Conservation (phyloP, 2,113 vertebrate genomes). For the Sebastes schlegelii region DNA sequence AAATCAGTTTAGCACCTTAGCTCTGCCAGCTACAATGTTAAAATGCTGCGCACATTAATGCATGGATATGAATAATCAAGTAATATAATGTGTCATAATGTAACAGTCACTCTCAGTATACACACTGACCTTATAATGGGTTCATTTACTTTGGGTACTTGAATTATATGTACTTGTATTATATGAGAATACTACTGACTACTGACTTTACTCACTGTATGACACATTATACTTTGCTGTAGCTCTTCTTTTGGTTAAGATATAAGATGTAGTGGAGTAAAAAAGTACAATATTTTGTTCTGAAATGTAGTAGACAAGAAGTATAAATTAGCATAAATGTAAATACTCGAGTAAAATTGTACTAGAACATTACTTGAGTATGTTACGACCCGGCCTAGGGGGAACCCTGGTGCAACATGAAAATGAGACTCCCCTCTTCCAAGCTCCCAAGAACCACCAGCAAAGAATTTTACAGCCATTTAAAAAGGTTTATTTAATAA, state of each 20-base stretch:
- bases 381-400: too few relatives aligned
- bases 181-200: not conserved
- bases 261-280: not conserved
- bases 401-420: too few relatives aligned
- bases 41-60: slow-evolving; percentile 10
- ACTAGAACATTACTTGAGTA: not conserved
- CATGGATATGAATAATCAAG: slow-evolving; percentile 14
- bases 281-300: not conserved
- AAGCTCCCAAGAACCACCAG: too few relatives aligned
- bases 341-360: not conserved
- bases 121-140: not conserved
- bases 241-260: not conserved
- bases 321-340: not conserved
- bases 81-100: not conserved
- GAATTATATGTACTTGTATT: not conserved
- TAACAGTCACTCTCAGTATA: not conserved
- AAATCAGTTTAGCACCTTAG: slow-evolving; percentile 13
- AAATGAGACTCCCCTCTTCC: too few relatives aligned
- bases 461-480: too few relatives aligned
- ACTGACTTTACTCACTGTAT: not conserved
- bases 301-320: not conserved
- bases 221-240: not conserved
- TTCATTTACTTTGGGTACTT: not conserved
- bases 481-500: too few relatives aligned
- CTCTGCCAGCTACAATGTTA: not conserved